These are phyloP conservation scores for Thecocarcelia acutangulata DNA, from an alignment of 2,888 invertebrate species.

Conservation along the genomic window DNA sequence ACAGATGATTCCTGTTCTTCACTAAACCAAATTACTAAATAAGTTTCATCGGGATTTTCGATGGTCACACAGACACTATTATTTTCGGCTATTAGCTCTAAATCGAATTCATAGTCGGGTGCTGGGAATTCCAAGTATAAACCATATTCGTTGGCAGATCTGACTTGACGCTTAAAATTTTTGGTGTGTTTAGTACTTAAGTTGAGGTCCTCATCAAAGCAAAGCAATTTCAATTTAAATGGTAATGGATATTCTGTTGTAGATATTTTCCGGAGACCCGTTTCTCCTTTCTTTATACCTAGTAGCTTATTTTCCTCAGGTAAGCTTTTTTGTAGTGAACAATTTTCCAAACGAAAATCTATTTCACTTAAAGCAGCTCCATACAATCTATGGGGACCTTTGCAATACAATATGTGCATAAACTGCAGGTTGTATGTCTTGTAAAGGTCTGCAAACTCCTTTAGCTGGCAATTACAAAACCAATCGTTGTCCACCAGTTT, in stretches of 20 bases:
- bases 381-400: constrained; percentile 71
- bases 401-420: constrained; percentile 74
- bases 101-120: constrained; percentile 73
- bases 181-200: too few relatives aligned
- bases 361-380: constrained; percentile 73
- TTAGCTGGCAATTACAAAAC: constrained; percentile 75
- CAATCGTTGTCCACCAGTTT: constrained; percentile 75
- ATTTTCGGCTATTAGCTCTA: constrained; percentile 71
- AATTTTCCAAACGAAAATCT: constrained; percentile 52
- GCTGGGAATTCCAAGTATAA: constrained; percentile 72
- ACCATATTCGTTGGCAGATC: too few relatives aligned
- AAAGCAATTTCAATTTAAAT: too few relatives aligned
- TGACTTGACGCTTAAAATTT: too few relatives aligned
- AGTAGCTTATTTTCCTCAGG: background rate
- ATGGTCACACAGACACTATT: constrained; percentile 71
- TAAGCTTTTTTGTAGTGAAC: constrained; percentile 7
- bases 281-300: background rate
- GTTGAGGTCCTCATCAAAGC: too few relatives aligned
- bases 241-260: too few relatives aligned
- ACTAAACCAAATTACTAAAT: constrained; percentile 77
- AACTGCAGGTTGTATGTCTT: constrained; percentile 70
- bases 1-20: constrained; percentile 66
- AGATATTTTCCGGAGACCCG: too few relatives aligned
- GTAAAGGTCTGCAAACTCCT: constrained; percentile 71
- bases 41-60: constrained; percentile 51